Evolutionary conservation across 2,797 vertebrate species (phyloP), one percentile per base, ranked within the genome.

Genomic region (Atherinosoma microstoma): DNA sequence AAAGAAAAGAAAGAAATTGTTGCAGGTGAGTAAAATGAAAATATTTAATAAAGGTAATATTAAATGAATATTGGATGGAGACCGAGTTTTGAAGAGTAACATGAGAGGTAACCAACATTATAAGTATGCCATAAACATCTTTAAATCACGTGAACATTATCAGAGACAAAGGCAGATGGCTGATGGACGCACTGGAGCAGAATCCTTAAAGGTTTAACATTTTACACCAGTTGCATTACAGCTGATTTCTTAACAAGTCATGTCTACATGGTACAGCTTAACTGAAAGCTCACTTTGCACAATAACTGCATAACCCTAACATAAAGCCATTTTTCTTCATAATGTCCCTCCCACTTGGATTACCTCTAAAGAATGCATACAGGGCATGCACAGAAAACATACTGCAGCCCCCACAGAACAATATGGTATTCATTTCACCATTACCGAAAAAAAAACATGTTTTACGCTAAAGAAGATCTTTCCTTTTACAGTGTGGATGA

Each of bases 401-500:
- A 49, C 53, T 75, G 67, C 60, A 75, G 63, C 65, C 61, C 60
- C 72, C 70, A 64, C 75, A 79, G 81, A 64, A 70, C 67, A 80
- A 83, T 83, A 59, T 32, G 65, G 53, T 30, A 29, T 54, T n/a
- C 45, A 61, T 66, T 71, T 30, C 18, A 13, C 20, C 29, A 38
- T 72, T 61, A 53, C 63, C 58, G n/a, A n/a, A n/a, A 63, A 64
- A 79, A 75, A 77, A 60, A 29, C 2, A 24, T 63, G 49, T 69
- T 77, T 79, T 64, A 18, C 58, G 74, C 30, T n/a, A n/a, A n/a
- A 60, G 56, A 56, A 75, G 65, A 65, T 40, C 6, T 56, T 77
- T 64, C n/a, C 27, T 72, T 70, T 35, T 35, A 8, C 8, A 35
- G 34, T 35, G 34, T 6, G 34, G 34, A 35, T 35, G 27, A 66